These are phyloP conservation scores for Lithophane semibrunnea DNA, from an alignment of 2,888 invertebrate genomes.

Conservation along the genomic window DNA sequence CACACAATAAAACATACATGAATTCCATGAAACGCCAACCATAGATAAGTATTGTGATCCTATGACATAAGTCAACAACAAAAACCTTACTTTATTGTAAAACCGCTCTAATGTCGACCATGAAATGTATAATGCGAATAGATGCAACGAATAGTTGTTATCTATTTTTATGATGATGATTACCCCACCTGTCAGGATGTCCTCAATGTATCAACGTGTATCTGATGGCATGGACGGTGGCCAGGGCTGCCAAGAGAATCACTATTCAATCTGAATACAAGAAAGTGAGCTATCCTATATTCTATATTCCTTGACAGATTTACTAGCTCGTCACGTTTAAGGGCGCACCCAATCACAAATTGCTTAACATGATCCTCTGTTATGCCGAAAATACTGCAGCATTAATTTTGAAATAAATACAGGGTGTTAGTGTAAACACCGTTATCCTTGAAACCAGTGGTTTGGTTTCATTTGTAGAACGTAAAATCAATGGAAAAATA, in stretches of 20 bases:
- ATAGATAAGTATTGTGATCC: slow-evolving; percentile 52
- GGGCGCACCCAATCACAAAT: too few relatives aligned
- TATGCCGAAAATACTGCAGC: too few relatives aligned
- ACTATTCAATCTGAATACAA: background rate
- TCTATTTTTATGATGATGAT: slow-evolving; percentile 70
- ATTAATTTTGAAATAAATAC: too few relatives aligned
- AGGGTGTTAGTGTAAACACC: too few relatives aligned
- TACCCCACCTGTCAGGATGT: slow-evolving; percentile 78
- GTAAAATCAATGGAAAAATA: too few relatives aligned
- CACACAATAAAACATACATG: slow-evolving; percentile 16
- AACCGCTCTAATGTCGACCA: slow-evolving; percentile 50
- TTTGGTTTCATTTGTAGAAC: too few relatives aligned
- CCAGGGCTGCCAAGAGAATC: slow-evolving; percentile 54
- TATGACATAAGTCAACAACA: slow-evolving; percentile 53
- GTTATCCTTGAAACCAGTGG: too few relatives aligned
- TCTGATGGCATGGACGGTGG: slow-evolving; percentile 67
- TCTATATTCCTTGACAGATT: slow-evolving; percentile 3
- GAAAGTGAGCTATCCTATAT: slow-evolving; percentile 1
- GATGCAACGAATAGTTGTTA: slow-evolving; percentile 63
- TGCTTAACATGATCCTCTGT: too few relatives aligned
- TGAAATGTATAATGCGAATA: slow-evolving; percentile 63
- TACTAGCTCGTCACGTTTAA: background rate
- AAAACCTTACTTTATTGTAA: slow-evolving; percentile 42
- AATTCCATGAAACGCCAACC: slow-evolving; percentile 16
- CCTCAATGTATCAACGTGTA: slow-evolving; percentile 71